A percentile compares a stretch with the other conserved stretches of the same genome.
Evolutionary conservation across 1,140 invertebrate species (phyloP).

Genomic region (Halesus radiatus): DNA sequence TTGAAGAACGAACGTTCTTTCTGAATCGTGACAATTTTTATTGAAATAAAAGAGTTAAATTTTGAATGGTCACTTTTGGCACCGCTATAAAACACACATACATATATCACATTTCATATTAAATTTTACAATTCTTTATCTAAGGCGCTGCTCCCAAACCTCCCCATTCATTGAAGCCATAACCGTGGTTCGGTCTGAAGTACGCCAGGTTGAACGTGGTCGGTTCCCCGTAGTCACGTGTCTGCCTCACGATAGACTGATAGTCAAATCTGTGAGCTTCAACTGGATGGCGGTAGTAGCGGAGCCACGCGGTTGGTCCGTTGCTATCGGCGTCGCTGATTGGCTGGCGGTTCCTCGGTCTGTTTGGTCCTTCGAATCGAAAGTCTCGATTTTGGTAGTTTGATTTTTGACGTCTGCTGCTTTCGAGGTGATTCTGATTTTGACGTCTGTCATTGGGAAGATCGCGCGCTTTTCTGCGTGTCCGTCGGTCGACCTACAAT

Average conservation of each 20-base stretch:
- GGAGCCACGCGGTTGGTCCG: slow-evolving; percentile 19
- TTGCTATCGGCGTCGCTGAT: background rate
- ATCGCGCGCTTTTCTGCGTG: no score
- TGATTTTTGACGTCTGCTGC: no score
- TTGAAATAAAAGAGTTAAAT: no score
- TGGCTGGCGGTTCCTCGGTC: background rate
- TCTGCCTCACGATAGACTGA: slow-evolving; percentile 48
- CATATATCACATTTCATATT: no score
- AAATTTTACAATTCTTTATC: no score
- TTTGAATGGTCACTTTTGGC: no score
- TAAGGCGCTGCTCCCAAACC: background rate
- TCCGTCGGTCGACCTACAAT: no score
- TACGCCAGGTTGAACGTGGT: slow-evolving; percentile 42
- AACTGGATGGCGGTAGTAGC: slow-evolving; percentile 43
- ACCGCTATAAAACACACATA: no score
- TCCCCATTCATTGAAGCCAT: slow-evolving; percentile 55
- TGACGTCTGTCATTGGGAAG: no score
- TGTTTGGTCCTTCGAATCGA: background rate
- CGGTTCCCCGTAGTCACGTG: slow-evolving; percentile 41
- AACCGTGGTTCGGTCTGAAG: slow-evolving; percentile 43
- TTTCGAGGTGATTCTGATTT: no score
- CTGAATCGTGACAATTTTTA: no score
- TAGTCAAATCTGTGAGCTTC: slow-evolving; percentile 48
- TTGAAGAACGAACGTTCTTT: no score
- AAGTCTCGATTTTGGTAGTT: background rate